Base-by-base conservation (phyloP, 1,140 invertebrate genomes). In the Lordiphosa mommai region DNA sequence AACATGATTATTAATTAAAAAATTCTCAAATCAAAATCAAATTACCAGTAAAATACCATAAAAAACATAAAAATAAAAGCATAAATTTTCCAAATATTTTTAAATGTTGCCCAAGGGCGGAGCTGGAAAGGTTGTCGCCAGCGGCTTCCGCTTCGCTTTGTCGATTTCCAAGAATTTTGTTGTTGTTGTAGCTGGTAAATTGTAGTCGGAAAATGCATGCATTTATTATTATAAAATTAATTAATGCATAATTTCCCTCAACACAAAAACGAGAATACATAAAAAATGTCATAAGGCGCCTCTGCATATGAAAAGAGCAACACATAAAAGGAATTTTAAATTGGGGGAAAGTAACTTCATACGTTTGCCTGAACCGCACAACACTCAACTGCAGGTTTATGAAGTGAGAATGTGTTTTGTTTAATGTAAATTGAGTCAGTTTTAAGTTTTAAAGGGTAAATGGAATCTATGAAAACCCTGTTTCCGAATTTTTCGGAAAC, bases 11-110 rank as follows among this genome's bases (percentile, higher is more conserved):
- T 48, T 48, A 48, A 48, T 48, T 48, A 48, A 48, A 12, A 12
- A 48, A 48, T 48, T 48, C 44, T 48, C 44, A 48, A 48, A 48
- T 48, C 27, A 48, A 48, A 48, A 48, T 48, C 44, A 48, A 48
- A 48, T 48, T 48, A 48, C 44, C 8, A 48, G 32, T 34, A 48
- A 43, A 43, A 43, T 43, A 23, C 40, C 40, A 43, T 43, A 43
- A 43, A 43, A 27, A 17, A 37, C 10, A 3, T 10, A 8, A 16
- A 38, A 43, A 27, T 23, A 4, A 20, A 41, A 23, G 38, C 40
- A 43, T 43, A 43, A 27, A 43, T 43, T 40, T 40, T 17, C 14
- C 16, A 40, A 40, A 40, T 40, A 40, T 40, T 40, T 8, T 40
- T 8, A 17, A 40, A 40, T 17, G 12, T 27, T 27, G 10, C 20